Evolutionary conservation across 1,140 invertebrate species (phyloP), one percentile per base, ranked within the genome.

Genomic region (Saccostrea echinata): DNA sequence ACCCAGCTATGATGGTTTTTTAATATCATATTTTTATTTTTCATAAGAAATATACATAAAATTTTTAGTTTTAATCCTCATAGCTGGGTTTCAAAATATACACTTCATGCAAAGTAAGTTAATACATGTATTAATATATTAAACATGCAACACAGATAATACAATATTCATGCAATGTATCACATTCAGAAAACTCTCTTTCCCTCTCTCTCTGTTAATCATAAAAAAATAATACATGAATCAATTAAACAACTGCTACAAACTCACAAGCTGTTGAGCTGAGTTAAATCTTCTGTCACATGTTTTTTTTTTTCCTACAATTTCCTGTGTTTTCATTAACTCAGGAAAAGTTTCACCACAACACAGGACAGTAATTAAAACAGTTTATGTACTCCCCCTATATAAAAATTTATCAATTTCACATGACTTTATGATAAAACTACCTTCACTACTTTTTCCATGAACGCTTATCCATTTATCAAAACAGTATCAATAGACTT

Each of bases 401-500:
- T 13, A 71, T 71, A 33, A 6, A 30, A 33, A 71, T 33, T 3
- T 33, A 24, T 71, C 27, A 9, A 27, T 13, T 71, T 71, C 68
- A 33, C 68, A 30, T 30, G 68, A 33, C 68, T 27, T 30, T 33
- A 24, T 27, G 68, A 71, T 57, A 57, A 57, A 71, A 71, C 68
- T 71, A 71, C 68, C 24, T 71, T 71, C 24, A 71, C 30, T 13
- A 71, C 30, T 30, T 71, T 30, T 71, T 71, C 64, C 30, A 24
- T 71, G 68, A 71, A 71, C 30, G 9, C 11, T 33, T 33, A 71
- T 71, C 9, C 16, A 57, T 57, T 71, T 71, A 71, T 71, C 68
- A 71, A 71, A 30, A 71, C 30, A 33, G 13, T 71, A 71, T 71
- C 68, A 30, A 30, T 71, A 71, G 68, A 71, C 68, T 71, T 71